Evolutionary conservation across 92 coral and sea anemone genomes (phyloP), one percentile per base, ranked within the genome.

Genomic region (Montipora capitata): DNA sequence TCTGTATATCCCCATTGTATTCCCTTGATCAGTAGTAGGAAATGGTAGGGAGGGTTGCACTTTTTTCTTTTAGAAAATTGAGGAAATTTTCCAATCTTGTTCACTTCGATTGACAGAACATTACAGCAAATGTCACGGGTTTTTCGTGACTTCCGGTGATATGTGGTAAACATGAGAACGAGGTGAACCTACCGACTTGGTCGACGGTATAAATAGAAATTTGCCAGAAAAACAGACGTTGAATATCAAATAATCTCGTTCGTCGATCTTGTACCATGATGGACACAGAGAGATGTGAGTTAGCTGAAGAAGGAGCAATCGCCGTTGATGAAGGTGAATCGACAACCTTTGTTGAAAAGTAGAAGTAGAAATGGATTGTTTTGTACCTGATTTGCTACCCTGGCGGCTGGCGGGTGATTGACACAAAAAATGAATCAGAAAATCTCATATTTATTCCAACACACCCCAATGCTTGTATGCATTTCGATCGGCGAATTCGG

Each of bases 121-220:
- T 51, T 18, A 38, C 13, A 45, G 6, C 6, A 0, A 0, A 72
- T 43, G 77, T 73, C 76, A 49, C n/a, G 20, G 0, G 7, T 44
- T 45, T 35, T 8, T 74, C 85, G 67, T 81, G 76, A 81, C 85
- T 81, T 81, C 85, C 85, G 85, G 85, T 54, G 17, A 10, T 16
- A 67, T 49, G 5, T 3, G 67, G 18, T 49, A 17, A 51, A 10
- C 85, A 81, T 68, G 85, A 56, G 27, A 54, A 51, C 85, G 85
- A 80, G 85, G 85, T 68, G 69, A 18, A 51, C 35, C 57, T n/a
- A 9, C 52, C 52, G 52, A 66, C 15, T 64, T 64, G 2, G 39
- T 0, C 13, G 45, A 40, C 45, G 6, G 72, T 3, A 13, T 7
- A 49, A 40, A 43, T 27, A 27, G 35, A n/a, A 43, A 68, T 9